Percentiles rank a stretch among this genome's conserved stretches.
Conservation (phyloP, 1,140 invertebrate genomes). For the Stratiolaelaps scimitus region DNA sequence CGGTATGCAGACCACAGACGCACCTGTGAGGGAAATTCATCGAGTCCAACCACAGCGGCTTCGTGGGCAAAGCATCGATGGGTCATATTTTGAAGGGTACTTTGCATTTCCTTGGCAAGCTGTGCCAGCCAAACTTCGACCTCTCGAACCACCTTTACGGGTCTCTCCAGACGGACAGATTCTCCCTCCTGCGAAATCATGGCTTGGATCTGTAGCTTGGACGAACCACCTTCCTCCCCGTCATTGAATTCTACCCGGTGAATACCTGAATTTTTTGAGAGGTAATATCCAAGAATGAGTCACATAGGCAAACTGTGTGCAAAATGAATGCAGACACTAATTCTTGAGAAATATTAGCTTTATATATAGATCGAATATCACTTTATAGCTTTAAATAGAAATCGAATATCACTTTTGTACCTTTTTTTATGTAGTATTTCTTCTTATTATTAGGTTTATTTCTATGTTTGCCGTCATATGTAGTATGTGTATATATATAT, state of each 20-base stretch:
- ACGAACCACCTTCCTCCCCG: constrained; percentile 40
- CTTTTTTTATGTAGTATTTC: no score
- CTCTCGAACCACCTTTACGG: constrained; percentile 60
- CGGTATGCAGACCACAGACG: not conserved
- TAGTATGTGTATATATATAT: no score
- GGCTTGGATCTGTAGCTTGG: constrained; percentile 49
- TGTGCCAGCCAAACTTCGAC: constrained; percentile 79
- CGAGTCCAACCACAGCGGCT: constrained; percentile 46
- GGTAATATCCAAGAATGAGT: not conserved
- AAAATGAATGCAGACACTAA: no score
- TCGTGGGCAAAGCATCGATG: constrained; percentile 52
- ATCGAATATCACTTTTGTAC: no score
- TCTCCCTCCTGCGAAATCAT: constrained; percentile 72
- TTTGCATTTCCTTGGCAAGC: constrained; percentile 65
- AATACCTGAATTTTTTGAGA: constrained; percentile 43
- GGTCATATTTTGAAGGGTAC: constrained; percentile 54
- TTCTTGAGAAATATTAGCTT: no score
- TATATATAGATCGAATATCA: no score
- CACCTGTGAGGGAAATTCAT: constrained; percentile 65
- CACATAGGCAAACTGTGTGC: no score
- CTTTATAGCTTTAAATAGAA: no score
- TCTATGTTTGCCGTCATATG: no score
- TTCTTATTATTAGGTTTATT: no score
- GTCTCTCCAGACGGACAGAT: constrained; percentile 57
- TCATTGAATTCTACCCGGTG: constrained; percentile 57